These are phyloP conservation scores for Iphiclides podalirius DNA, from an alignment of 2,888 invertebrate genomes.

Conservation along the genomic window DNA sequence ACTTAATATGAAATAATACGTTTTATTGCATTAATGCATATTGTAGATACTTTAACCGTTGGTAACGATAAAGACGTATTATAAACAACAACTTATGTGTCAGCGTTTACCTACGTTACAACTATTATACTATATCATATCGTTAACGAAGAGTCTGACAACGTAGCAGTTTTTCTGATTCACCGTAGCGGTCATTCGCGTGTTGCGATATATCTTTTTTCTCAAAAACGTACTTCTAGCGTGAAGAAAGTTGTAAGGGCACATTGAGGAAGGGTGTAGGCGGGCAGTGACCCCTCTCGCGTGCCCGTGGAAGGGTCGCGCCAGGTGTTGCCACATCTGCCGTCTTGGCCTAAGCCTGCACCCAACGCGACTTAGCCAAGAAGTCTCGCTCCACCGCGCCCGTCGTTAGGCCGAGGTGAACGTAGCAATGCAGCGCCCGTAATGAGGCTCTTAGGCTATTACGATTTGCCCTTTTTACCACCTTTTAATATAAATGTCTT, in stretches of 20 bases:
- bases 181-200: slow-evolving; percentile 46
- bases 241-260: slow-evolving; percentile 52
- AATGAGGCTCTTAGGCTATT: slow-evolving; percentile 5
- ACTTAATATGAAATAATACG: no score
- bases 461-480: no score
- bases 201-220: slow-evolving; percentile 65
- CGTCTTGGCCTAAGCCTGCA: slow-evolving; percentile 59
- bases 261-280: slow-evolving; percentile 65
- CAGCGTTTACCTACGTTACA: no score
- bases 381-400: slow-evolving; percentile 59
- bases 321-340: slow-evolving; percentile 77
- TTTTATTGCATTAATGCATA: no score
- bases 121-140: slow-evolving; percentile 5
- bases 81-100: no score
- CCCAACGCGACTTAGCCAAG: slow-evolving; percentile 49
- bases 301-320: slow-evolving; percentile 76
- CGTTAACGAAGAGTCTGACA: no score
- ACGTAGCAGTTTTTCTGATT: slow-evolving; percentile 64
- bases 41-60: no score
- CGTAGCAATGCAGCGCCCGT: not conserved
- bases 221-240: slow-evolving; percentile 37
- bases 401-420: slow-evolving; percentile 44
- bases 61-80: no score
- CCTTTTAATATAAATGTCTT: no score
- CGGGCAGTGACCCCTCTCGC: slow-evolving; percentile 77